These are phyloP conservation scores for Motacilla alba DNA, from an alignment of 2,113 vertebrate species.

Conservation along the genomic window DNA sequence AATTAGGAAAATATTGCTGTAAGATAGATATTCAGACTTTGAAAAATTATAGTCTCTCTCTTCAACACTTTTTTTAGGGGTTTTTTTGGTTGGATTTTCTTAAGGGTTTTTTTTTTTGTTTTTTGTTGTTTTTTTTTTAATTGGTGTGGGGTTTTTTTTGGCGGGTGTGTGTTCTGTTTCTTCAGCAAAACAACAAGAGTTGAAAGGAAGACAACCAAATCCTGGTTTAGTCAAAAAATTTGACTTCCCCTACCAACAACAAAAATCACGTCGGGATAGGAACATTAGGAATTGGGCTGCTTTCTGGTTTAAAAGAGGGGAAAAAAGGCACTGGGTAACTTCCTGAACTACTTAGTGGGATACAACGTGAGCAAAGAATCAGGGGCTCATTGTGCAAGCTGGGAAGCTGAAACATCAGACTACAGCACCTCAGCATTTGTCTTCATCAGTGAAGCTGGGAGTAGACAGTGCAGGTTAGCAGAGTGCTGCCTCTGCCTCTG, in stretches of 20 bases:
- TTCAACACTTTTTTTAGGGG: not conserved
- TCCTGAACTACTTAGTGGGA: not conserved
- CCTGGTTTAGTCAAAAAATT: not conserved
- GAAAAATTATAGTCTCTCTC: not conserved
- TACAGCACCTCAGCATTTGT: not conserved
- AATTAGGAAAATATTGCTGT: not conserved
- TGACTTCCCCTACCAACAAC: not conserved
- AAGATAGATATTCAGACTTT: not conserved
- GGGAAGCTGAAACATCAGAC: not conserved
- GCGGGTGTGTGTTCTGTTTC: fast-evolving
- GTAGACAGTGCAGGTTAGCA: not conserved
- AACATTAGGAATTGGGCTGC: not conserved
- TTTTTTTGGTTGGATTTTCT: not conserved
- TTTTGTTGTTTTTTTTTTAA: not conserved
- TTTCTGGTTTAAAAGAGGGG: not conserved
- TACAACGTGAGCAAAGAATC: not conserved
- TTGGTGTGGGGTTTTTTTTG: not conserved
- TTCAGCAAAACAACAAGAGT: not conserved
- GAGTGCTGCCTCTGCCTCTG: not conserved
- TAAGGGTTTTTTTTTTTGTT: too few relatives aligned
- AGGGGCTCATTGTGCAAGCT: not conserved
- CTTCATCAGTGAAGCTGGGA: not conserved
- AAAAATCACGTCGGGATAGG: not conserved
- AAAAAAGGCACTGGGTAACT: not conserved
- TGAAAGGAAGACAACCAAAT: not conserved